Conservation (phyloP, 2,797 vertebrate genomes). For the Hemibagrus guttatus region DNA sequence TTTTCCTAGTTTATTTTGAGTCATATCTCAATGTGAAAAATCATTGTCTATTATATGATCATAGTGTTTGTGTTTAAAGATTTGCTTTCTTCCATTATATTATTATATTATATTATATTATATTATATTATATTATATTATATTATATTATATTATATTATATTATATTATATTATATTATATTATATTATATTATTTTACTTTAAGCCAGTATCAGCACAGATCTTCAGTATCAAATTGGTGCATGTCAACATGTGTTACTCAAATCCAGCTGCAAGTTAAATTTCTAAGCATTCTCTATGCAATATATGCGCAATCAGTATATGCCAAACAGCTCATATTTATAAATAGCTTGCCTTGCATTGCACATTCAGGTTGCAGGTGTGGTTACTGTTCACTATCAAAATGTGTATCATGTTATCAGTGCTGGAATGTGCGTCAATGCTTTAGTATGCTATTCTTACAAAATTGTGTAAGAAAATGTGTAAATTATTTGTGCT, state of each 20-base stretch:
- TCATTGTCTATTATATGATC: background rate
- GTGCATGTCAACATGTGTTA: background rate
- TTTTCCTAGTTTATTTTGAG: background rate
- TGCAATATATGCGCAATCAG: background rate
- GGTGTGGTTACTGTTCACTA: background rate
- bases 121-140: conserved; percentile 6
- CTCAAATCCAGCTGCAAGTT: background rate
- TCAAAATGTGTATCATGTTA: background rate
- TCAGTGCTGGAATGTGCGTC: background rate
- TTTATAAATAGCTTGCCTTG: background rate
- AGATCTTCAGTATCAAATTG: background rate
- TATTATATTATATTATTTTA: conserved; percentile 1
- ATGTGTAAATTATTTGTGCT: background rate
- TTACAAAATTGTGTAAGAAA: background rate
- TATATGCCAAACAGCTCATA: background rate
- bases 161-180: background rate
- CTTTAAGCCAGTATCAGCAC: background rate
- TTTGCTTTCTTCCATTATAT: background rate
- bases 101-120: background rate
- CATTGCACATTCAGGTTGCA: background rate
- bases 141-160: background rate
- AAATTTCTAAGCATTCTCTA: background rate
- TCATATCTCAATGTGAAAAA: background rate
- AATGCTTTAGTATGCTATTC: background rate
- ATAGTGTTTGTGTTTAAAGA: background rate